A percentile compares a stretch with the other conserved stretches of the same genome.
Conservation (phyloP, 1,140 invertebrate species). For the Ceratitis capitata region DNA sequence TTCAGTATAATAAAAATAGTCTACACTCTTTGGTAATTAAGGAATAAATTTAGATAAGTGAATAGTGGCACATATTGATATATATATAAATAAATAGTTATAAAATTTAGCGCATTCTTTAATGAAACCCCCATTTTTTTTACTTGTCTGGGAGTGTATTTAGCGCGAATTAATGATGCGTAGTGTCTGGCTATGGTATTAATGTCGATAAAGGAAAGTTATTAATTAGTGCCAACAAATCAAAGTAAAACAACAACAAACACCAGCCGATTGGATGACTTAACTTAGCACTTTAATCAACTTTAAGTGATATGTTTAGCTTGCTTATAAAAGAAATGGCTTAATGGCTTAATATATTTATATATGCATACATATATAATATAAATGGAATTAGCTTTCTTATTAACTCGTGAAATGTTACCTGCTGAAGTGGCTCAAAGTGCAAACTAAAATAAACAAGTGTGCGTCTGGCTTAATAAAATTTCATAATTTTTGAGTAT, state of each 20-base stretch:
- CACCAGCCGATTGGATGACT: background rate
- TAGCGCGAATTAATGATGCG: background rate
- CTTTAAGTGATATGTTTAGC: background rate
- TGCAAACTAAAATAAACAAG: background rate
- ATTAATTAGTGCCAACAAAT: background rate
- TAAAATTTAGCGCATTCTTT: background rate
- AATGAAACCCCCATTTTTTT: no score
- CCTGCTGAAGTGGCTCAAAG: background rate
- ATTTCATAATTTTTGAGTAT: background rate
- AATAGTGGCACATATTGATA: background rate
- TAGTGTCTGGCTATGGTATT: constrained; percentile 18
- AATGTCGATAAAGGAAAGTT: background rate
- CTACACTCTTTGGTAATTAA: background rate
- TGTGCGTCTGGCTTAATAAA: background rate
- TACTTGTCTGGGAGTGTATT: no score
- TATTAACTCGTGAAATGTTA: background rate
- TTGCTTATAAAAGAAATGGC: no score
- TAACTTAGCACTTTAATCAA: background rate
- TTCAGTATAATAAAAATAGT: background rate
- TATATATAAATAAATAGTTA: background rate
- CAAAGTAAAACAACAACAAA: background rate
- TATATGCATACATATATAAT: no score
- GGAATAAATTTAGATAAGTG: background rate
- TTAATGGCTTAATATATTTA: no score
- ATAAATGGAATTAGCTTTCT: no score